Evolutionary conservation across 2,797 vertebrate species (phyloP), one percentile per base, ranked within the genome.

Genomic region (Lithobates sylvaticus): DNA sequence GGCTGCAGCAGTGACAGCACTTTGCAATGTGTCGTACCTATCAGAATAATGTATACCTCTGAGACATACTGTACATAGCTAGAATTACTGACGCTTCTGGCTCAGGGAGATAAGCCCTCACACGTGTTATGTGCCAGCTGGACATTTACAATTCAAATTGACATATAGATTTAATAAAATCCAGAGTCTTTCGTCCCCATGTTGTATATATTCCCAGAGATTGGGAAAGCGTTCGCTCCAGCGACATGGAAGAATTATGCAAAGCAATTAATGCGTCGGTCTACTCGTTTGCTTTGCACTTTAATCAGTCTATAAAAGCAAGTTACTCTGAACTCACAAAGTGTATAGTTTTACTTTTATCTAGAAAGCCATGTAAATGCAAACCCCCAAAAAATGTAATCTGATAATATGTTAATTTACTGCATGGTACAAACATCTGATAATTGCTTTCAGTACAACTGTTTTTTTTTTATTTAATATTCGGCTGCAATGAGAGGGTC

Each of bases 1-100:
- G 10, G 61, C 70, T 29, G 65, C 27, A 61, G 34, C 34, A 54
- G 61, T 76, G 72, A 42, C 50, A 76, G 64, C 39, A 61, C 12
- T 69, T 61, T 29, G 65, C 42, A 23, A 69, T 79, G 44, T 42
- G 32, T 71, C 36, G 42, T 27, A 39, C 44, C 84, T 70, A 64
- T 81, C 73, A 82, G 65, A 76, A 85, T 81, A 81, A 82, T 76
- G 84, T 42, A 86, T 82, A 68, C 78, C 73, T 70, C 34, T 9
- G 84, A 81, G 84, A 79, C 84, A 50, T 18, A 54, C 50, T 18
- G 61, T 69, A 29, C 78, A 80, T 29, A 54, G 81, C 26, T 16
- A 61, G 36, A 75, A 27, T 83, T 29, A 42, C 4, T 74, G 71
- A 70, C 83, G 78, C 75, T 27, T 84, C 84, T 86, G 78, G 78